Conservation (phyloP, 2,888 invertebrate genomes). For the Plebejus argus region DNA sequence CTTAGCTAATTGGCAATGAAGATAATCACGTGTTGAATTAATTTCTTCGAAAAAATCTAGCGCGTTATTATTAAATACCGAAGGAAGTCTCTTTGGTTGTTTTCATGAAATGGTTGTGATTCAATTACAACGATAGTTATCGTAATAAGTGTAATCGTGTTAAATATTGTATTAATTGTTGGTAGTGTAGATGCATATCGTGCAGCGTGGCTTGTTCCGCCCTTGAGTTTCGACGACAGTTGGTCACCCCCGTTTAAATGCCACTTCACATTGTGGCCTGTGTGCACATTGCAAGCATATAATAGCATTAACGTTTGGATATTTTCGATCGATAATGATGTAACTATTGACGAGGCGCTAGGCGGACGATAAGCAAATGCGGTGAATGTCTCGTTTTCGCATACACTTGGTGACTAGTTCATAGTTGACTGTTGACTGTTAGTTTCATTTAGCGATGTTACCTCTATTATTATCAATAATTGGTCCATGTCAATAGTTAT, state of each 20-base stretch:
- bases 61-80: constrained; percentile 29
- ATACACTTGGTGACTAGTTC: neutral
- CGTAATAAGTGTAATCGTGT: constrained; percentile 55
- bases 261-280: constrained; percentile 79
- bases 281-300: constrained; percentile 66
- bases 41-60: constrained; percentile 42
- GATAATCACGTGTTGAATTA: constrained; percentile 69
- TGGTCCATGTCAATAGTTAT: too few relatives aligned
- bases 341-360: constrained; percentile 28
- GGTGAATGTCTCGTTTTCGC: neutral
- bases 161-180: constrained; percentile 73
- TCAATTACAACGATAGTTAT: constrained; percentile 16
- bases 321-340: constrained; percentile 54
- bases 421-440: neutral
- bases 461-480: neutral
- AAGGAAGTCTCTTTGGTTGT: constrained; percentile 2
- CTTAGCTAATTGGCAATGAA: constrained; percentile 78
- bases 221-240: constrained; percentile 76
- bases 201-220: constrained; percentile 71
- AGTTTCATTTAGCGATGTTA: neutral
- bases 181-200: constrained; percentile 77
- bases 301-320: constrained; percentile 65
- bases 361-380: constrained; percentile 23
- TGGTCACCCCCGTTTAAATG: constrained; percentile 79
- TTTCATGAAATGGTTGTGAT: constrained; percentile 18